Base-by-base conservation (phyloP, 2,888 invertebrate species). In the Galeopsomyia nigrocyanea region DNA sequence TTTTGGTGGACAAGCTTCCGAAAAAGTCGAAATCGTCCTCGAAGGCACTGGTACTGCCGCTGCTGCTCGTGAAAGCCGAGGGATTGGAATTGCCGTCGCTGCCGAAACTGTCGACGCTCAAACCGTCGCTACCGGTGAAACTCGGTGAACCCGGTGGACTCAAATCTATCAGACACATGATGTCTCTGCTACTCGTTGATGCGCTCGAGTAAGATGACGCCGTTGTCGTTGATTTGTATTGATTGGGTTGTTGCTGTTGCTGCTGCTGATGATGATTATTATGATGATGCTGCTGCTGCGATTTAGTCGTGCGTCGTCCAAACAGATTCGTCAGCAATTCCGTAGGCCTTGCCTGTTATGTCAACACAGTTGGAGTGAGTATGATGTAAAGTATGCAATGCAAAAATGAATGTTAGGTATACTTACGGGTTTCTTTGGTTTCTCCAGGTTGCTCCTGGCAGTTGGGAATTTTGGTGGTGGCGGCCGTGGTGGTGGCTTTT, bases 1-100 rank as follows among this genome's bases (percentile, higher is more conserved):
- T 90, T 49, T 87, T 87, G 82, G 88, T 90, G 81, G 88, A 89
- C 50, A 88, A 84, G 77, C 87, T 87, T 5, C 91, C 88, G 79
- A 91, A 91, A 58, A 91, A 88, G 82, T 94, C 93, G 83, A 93
- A 94, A 83, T 95, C 94, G 87, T 94, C 95, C 85, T 95, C 95
- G 82, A 95, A 95, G 3, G 94, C 93, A 86, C 93, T 93, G 5
- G 93, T 93, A 9, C 90, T 90, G 81, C 90, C 92, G 17, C 92
- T 91, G 80, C 90, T 91, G 78, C 88, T 89, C 53, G 88, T 86
- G 26, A 87, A 84, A 74, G 88, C 87, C 2, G 86, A 85, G 66
- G 89, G 90, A 78, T 90, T 90, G 64, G 89, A 89, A 76, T 92
- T 92, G 49, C 92, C 91, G 84, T 93, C 93, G 14, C 93, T 93